Percentiles rank a stretch among this genome's conserved stretches.
Conservation (phyloP, 2,888 invertebrate species). For the Agonopterix subpropinquella region DNA sequence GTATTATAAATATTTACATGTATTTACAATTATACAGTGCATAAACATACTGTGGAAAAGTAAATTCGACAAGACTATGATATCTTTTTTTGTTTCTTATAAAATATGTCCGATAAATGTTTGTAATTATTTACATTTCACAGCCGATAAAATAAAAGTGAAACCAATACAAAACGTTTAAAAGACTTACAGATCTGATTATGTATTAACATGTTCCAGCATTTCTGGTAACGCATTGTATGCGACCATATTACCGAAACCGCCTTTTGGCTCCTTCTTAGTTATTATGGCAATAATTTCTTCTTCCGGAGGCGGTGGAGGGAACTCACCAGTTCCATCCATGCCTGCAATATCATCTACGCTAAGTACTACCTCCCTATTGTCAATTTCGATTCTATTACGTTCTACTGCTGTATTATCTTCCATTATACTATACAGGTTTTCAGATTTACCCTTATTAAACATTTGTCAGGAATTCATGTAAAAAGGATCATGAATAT, state of each 20-base stretch:
- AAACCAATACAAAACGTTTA: conserved; percentile 10
- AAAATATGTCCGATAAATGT: background rate
- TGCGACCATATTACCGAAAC: conserved; percentile 69
- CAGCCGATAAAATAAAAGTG: conserved; percentile 37
- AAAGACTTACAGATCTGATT: conserved; percentile 15
- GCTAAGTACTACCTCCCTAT: conserved; percentile 68
- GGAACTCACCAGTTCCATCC: conserved; percentile 50
- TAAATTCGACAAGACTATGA: conserved; percentile 35
- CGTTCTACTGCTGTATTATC: conserved; percentile 61
- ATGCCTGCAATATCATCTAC: conserved; percentile 63
- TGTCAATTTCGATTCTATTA: conserved; percentile 65
- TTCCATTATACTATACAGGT: conserved; percentile 76
- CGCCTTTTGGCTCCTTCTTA: conserved; percentile 63
- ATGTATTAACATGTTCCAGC: conserved; percentile 63
- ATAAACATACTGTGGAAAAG: conserved; percentile 18
- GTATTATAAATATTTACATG: conserved; percentile 39
- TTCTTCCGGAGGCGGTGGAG: conserved; percentile 60
- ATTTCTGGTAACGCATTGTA: conserved; percentile 71
- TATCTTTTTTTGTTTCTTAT: conserved; percentile 10
- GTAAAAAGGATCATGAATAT: conserved; percentile 79
- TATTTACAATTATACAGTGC: conserved; percentile 21
- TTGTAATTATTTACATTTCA: conserved; percentile 20
- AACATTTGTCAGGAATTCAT: conserved; percentile 86
- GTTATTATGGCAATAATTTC: conserved; percentile 71
- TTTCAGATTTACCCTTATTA: conserved; percentile 69